A percentile compares a stretch with the other conserved stretches of the same genome.
Evolutionary conservation across 2,888 invertebrate species (phyloP).

Genomic region (Chloroclystis v-ata): DNA sequence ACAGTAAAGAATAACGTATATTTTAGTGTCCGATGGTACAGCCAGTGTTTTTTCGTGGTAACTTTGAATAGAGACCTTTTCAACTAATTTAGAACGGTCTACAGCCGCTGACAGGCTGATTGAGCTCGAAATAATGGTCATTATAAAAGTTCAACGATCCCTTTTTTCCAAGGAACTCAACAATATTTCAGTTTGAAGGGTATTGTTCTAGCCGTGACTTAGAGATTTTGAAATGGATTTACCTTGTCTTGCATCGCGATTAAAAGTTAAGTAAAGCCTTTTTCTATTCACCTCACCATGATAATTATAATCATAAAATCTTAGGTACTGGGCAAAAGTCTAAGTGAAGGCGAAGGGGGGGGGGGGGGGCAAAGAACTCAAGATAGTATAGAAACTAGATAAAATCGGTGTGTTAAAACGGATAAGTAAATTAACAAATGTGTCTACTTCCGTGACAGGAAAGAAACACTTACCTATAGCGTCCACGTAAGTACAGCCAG

Average conservation of each 20-base stretch:
- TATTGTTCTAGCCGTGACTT: not conserved
- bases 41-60: constrained; percentile 1
- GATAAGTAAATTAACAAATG: constrained; percentile 62
- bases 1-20: too few relatives aligned
- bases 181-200: not conserved
- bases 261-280: too few relatives aligned
- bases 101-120: constrained; percentile 14
- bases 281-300: too few relatives aligned
- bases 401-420: constrained; percentile 46
- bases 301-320: too few relatives aligned
- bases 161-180: not conserved
- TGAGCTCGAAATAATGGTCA: constrained; percentile 8
- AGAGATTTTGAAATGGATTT: too few relatives aligned
- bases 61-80: constrained; percentile 10
- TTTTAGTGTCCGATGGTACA: too few relatives aligned
- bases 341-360: too few relatives aligned
- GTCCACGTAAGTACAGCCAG: constrained; percentile 40
- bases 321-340: too few relatives aligned
- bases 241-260: too few relatives aligned
- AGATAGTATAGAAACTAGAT: constrained; percentile 30
- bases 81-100: constrained; percentile 12
- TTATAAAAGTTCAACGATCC: constrained; percentile 14
- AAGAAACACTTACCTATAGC: constrained; percentile 64
- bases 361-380: not conserved
- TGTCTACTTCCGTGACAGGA: constrained; percentile 62